These are phyloP conservation scores for Odobenus rosmarus DNA, from an alignment of 2,113 vertebrate species.

Conservation along the genomic window DNA sequence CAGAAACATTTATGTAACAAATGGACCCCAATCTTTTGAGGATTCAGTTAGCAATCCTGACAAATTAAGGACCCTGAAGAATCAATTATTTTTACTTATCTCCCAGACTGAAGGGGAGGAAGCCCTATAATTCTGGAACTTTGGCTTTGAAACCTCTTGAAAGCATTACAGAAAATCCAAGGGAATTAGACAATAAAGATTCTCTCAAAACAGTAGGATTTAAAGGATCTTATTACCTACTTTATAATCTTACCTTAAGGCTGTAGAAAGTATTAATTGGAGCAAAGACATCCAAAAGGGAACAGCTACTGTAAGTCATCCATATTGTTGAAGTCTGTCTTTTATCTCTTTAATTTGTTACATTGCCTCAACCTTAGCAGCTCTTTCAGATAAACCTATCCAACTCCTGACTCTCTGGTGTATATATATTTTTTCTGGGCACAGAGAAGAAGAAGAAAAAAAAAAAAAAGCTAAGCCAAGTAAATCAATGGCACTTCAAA, in stretches of 20 bases:
- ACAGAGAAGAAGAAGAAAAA: not conserved
- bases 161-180: slow-evolving; percentile 69
- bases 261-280: slow-evolving; percentile 80
- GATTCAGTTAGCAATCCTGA: slow-evolving; percentile 63
- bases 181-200: slow-evolving; percentile 83
- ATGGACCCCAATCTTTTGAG: slow-evolving; percentile 69
- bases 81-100: slow-evolving; percentile 76
- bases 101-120: not conserved
- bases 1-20: slow-evolving; percentile 74
- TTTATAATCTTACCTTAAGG: slow-evolving; percentile 81
- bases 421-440: not conserved
- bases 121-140: slow-evolving; percentile 65
- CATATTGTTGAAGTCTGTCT: slow-evolving; percentile 47
- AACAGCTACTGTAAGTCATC: slow-evolving; percentile 46
- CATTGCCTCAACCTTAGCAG: not conserved
- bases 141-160: slow-evolving; percentile 72
- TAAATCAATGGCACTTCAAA: slow-evolving; percentile 66
- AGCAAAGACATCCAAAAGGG: slow-evolving; percentile 61
- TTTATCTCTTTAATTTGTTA: slow-evolving; percentile 71
- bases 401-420: slow-evolving; percentile 35
- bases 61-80: slow-evolving; percentile 76
- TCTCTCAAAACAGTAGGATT: slow-evolving; percentile 81
- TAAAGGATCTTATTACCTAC: slow-evolving; percentile 80
- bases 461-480: not conserved
- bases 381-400: slow-evolving; percentile 47